These are phyloP conservation scores for Hemichromis elongatus DNA, from an alignment of 2,113 vertebrate genomes.

Conservation along the genomic window DNA sequence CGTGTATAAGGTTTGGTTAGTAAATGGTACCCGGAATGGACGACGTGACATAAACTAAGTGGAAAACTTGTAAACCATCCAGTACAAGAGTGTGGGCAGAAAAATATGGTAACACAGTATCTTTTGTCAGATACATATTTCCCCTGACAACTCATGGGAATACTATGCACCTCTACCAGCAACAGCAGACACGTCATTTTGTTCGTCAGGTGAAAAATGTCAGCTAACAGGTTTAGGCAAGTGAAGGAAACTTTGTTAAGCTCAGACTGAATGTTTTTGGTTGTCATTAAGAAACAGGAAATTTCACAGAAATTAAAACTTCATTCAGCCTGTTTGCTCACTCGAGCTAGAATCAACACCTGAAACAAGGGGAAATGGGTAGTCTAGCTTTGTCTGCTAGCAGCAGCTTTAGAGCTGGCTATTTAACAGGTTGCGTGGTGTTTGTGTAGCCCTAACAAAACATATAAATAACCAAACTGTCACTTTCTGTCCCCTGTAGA, in stretches of 20 bases:
- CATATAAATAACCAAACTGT: not conserved
- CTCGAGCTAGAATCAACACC: not conserved
- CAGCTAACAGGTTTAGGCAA: not conserved
- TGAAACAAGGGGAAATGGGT: not conserved
- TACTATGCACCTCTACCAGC: not conserved
- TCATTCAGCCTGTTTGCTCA: not conserved
- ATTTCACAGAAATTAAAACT: not conserved
- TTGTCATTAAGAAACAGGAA: not conserved
- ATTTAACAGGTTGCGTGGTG: not conserved
- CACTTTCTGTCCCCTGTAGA: not conserved
- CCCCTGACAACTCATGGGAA: not conserved
- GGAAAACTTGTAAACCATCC: not conserved
- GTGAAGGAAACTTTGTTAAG: not conserved
- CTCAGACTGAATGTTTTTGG: not conserved
- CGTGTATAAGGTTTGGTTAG: not conserved
- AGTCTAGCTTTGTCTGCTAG: not conserved
- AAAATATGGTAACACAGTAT: not conserved
- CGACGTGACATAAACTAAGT: accelerated
- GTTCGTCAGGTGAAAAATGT: not conserved
- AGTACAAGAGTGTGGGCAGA: not conserved
- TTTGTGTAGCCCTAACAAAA: not conserved
- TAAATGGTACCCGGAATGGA: not conserved
- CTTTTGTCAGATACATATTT: not conserved
- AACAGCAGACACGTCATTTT: not conserved
- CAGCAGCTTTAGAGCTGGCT: not conserved